Base-by-base conservation (phyloP, 2,113 vertebrate genomes). In the Ivindomyrus marchei region DNA sequence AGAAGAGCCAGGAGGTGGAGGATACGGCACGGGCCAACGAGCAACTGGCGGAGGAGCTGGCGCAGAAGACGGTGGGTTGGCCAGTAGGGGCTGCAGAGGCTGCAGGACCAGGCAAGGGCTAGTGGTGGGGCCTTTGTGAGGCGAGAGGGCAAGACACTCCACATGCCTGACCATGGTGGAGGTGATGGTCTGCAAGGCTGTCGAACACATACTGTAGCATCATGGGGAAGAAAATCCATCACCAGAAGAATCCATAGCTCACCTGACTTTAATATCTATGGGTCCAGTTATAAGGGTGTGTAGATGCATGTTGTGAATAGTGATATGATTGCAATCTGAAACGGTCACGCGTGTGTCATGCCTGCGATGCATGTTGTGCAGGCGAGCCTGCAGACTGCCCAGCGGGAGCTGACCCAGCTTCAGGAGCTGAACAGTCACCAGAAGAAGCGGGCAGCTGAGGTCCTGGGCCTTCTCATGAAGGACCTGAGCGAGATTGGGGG, bases 1-100 rank as follows among this genome's bases (percentile, higher is more conserved):
- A 98, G 95, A 98, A 98, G 92, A 97, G 97, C 66, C 97, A 97
- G 91, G 97, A 97, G 89, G 96, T 97, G 87, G 97, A 98, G 92
- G 96, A 97, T 92, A 97, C 96, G 94, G 94, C 95, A 49, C 95
- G 94, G 83, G 94, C 95, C 93, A 97, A 97, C 8, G 95, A 97
- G 80, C 96, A 97, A 93, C 94, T 98, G 92, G 94, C 94, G 0
- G 97, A 98, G 0, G 97, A 97, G 90, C 96, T 98, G 93, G 93
- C 96, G 1, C 97, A 97, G 93, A 97, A 97, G 94, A 97, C 95
- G 92, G 94, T 96, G 84, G 84, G 93, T 89, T 74, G 4, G 62
- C 3, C 21, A 27, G 19, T 5, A 39, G 31, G 70, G 70, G 31
- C 70, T 17, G 11, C 0, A 0, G 1, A 7, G 36, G 31, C 27